Percentiles rank a stretch among this genome's conserved stretches.
Conservation (phyloP, 2,113 vertebrate genomes). For the Trogon melanurus region DNA sequence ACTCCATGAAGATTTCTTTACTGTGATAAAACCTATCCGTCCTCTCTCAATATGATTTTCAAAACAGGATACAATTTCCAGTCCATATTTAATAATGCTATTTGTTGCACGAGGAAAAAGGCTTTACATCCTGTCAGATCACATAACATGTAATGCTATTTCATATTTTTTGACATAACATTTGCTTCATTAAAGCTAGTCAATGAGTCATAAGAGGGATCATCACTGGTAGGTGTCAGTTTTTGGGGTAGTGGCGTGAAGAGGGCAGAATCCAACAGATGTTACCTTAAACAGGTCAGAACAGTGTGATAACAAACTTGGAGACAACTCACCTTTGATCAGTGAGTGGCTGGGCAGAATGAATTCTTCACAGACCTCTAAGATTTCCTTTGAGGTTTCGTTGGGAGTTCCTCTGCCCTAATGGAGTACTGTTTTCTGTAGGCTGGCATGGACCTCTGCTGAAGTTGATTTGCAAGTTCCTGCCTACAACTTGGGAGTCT, state of each 20-base stretch:
- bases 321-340: rapidly evolving
- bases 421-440: neutral
- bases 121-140: neutral
- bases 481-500: neutral
- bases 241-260: neutral
- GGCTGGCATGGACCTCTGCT: neutral
- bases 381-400: neutral
- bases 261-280: neutral
- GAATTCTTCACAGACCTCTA: neutral
- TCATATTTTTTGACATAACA: neutral
- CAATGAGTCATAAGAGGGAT: neutral
- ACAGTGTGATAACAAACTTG: neutral
- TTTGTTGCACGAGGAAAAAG: neutral
- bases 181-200: neutral
- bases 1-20: neutral
- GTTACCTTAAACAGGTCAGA: neutral
- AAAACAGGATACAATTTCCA: neutral
- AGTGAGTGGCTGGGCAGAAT: neutral
- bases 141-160: neutral
- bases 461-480: neutral
- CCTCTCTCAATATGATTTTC: neutral
- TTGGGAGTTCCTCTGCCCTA: rapidly evolving
- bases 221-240: neutral
- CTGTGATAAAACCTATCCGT: neutral
- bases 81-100: neutral